Base-by-base conservation (phyloP, 2,113 vertebrate genomes). In the Gambusia holbrooki region DNA sequence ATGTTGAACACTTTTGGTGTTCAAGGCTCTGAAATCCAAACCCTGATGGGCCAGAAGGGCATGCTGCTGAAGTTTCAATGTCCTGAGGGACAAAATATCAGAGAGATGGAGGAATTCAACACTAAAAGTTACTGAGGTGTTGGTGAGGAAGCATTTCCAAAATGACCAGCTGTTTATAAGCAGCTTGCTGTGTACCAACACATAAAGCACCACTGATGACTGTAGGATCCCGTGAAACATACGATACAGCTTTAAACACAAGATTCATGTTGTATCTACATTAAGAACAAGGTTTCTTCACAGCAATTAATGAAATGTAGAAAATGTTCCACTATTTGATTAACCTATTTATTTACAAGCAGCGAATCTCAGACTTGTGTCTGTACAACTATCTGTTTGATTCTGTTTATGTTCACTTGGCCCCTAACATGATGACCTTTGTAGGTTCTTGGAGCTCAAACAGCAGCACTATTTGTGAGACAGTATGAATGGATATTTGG, bases 31-130 rank as follows among this genome's bases (percentile, higher is more conserved):
- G 22, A 67, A 72, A 76, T 64, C 69, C 22, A 76, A 74, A 76
- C 42, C 58, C 76, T 30, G 5, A 73, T 17, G 32, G 60, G 62
- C 72, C 77, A 76, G 79, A 72, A 73, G 73, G 73, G 1, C 12
- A 3, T 22, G 40, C 58, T 83, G 15, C 74, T 76, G 54, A 78
- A 77, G 75, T 83, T 63, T 30, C 76, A 76, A 73, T 63, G 71
- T 71, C 29, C 63, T 66, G 66, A 72, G 82, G 19, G 25, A 10
- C 51, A 58, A 58, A 8, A 58, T 25, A n/a, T 58, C 7, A 68
- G 54, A 62, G 71, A 63, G 81, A 66, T 32, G 51, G 51, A 83
- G 76, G 79, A 88, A 90, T 85, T 84, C 80, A 78, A 90, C 69
- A 35, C 73, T 82, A 62, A 15, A 62, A 65, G 75, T 83, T 67